These are phyloP conservation scores for Oscheius sp. DNA, from an alignment of 2,888 invertebrate species.

Conservation along the genomic window DNA sequence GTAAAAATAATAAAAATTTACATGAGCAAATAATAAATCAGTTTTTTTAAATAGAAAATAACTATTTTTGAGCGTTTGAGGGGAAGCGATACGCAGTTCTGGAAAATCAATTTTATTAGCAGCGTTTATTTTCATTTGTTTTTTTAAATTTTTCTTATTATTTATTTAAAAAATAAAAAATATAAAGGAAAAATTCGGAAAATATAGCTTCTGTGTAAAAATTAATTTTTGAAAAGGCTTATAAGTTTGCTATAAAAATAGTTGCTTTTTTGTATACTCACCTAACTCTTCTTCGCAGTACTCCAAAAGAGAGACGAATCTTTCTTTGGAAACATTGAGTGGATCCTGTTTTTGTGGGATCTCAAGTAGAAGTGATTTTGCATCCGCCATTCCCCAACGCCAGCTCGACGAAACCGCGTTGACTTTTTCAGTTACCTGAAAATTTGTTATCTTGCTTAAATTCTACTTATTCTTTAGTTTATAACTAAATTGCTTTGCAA, in stretches of 20 bases:
- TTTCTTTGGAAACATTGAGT: constrained; percentile 45
- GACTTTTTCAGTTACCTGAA: constrained; percentile 33
- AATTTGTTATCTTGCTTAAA: no score
- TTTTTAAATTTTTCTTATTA: no score
- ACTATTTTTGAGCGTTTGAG: neutral
- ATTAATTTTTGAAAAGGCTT: neutral
- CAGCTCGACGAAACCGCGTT: constrained; percentile 47
- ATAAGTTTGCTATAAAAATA: neutral
- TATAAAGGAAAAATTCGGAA: no score
- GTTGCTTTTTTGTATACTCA: constrained; percentile 3
- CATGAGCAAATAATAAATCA: neutral
- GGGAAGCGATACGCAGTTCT: no score
- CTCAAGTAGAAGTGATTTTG: constrained; percentile 42
- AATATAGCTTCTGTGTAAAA: no score
- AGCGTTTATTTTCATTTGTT: no score
- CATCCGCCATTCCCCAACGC: constrained; percentile 42
- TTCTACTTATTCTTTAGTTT: no score
- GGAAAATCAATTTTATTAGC: no score
- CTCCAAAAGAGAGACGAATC: constrained; percentile 53
- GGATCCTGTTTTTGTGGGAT: constrained; percentile 49
- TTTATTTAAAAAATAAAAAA: no score
- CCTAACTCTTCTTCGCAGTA: constrained; percentile 51
- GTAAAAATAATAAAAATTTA: neutral
- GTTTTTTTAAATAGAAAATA: neutral
- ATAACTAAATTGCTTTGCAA: no score